Conservation (phyloP, 2,888 invertebrate genomes). For the Caenorhabditis panamensis region DNA sequence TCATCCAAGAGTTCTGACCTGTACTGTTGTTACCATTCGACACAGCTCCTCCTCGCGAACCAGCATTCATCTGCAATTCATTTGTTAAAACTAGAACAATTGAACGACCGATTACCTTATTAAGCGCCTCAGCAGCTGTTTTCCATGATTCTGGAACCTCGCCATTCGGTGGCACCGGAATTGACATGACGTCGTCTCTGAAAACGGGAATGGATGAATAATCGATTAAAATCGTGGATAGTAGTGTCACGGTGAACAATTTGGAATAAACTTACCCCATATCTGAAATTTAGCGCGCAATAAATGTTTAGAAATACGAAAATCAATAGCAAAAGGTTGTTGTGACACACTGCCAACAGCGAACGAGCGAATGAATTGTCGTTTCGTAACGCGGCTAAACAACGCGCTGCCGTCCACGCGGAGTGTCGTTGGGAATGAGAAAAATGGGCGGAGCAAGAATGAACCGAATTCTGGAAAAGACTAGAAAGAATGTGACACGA, state of each 20-base stretch:
- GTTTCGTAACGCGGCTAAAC: conserved; percentile 1
- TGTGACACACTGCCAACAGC: not conserved
- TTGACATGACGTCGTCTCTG: conserved; percentile 56
- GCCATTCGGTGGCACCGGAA: conserved; percentile 42
- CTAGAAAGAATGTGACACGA: too few species aligned
- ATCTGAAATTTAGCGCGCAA: conserved; percentile 46
- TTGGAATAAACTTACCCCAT: conserved; percentile 47
- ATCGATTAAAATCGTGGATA: not conserved
- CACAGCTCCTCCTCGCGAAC: conserved; percentile 15
- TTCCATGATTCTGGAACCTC: conserved; percentile 61
- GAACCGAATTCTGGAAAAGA: not conserved
- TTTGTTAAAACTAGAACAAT: not conserved
- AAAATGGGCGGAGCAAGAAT: not conserved
- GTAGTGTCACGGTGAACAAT: not conserved
- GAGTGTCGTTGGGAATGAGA: conserved; percentile 20
- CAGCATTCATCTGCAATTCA: conserved; percentile 26
- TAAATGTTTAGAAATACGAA: conserved; percentile 5
- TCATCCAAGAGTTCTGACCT: conserved; percentile 65
- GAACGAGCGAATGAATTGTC: too few species aligned
- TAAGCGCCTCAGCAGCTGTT: conserved; percentile 60
- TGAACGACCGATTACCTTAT: conserved; percentile 38
- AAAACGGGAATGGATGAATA: conserved; percentile 9
- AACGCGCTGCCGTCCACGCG: conserved; percentile 2
- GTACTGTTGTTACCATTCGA: conserved; percentile 46
- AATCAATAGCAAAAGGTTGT: not conserved